Evolutionary conservation across 2,888 invertebrate genomes (phyloP).

Genomic region (Yponomeuta malinellus): DNA sequence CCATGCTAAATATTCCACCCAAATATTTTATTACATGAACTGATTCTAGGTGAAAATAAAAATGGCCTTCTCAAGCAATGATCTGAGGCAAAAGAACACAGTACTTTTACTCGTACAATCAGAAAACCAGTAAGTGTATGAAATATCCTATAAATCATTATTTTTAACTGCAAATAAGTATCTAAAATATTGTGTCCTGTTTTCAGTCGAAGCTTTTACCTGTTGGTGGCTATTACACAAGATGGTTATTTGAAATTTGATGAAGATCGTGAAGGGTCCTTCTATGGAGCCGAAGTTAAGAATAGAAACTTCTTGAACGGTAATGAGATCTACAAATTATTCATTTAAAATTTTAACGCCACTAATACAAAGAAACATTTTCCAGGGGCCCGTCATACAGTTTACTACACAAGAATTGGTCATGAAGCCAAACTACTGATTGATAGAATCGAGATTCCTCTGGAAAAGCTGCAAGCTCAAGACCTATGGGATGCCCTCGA

Average conservation of each 20-base stretch:
- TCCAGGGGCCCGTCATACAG: slow-evolving; percentile 84
- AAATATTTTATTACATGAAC: too few species aligned
- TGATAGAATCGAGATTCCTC: slow-evolving; percentile 83
- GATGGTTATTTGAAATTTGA: slow-evolving; percentile 90
- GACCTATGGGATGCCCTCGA: slow-evolving; percentile 81
- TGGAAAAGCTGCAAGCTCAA: slow-evolving; percentile 81
- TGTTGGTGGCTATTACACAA: slow-evolving; percentile 87
- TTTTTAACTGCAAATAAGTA: not conserved
- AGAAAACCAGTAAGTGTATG: slow-evolving; percentile 81
- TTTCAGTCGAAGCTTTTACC: slow-evolving; percentile 85
- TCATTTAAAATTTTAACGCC: not conserved
- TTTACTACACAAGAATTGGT: slow-evolving; percentile 80
- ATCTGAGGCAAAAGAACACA: slow-evolving; percentile 85
- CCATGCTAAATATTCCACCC: too few species aligned
- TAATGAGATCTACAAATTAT: slow-evolving; percentile 36
- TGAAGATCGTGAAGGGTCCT: slow-evolving; percentile 86
- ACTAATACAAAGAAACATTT: slow-evolving; percentile 9
- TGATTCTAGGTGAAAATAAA: slow-evolving; percentile 84
- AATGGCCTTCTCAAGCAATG: slow-evolving; percentile 90
- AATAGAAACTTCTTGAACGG: slow-evolving; percentile 89
- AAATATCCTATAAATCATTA: not conserved
- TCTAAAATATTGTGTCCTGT: not conserved
- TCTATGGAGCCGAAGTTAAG: slow-evolving; percentile 83
- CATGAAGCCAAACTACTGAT: slow-evolving; percentile 83
- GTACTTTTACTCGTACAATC: slow-evolving; percentile 88